Conservation (phyloP, 2,888 invertebrate genomes). For the Bombylius major region DNA sequence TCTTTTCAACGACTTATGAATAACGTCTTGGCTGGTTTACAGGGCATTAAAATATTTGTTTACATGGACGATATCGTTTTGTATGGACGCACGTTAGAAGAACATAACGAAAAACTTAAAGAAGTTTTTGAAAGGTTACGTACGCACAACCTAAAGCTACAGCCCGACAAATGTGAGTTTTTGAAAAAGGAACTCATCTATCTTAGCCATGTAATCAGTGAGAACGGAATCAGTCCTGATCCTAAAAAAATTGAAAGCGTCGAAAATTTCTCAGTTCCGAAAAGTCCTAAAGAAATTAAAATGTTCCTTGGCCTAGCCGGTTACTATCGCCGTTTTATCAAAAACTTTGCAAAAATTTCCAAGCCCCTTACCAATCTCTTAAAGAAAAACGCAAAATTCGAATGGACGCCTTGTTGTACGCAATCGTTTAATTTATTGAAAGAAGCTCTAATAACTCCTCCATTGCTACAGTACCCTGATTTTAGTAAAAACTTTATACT, state of each 20-base stretch:
- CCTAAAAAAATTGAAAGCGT: slow-evolving; percentile 2
- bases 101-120: slow-evolving; percentile 17
- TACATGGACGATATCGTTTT: slow-evolving; percentile 25
- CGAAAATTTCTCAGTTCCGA: slow-evolving; percentile 8
- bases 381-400: slow-evolving; percentile 1
- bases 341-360: slow-evolving; percentile 8
- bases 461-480: slow-evolving; percentile 26
- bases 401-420: slow-evolving; percentile 1
- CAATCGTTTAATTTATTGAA: slow-evolving; percentile 2
- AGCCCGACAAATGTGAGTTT: slow-evolving; percentile 18
- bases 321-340: slow-evolving; percentile 12
- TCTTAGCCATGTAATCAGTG: slow-evolving; percentile 21
- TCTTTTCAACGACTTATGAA: no score
- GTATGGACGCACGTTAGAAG: slow-evolving; percentile 18
- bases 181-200: slow-evolving; percentile 11
- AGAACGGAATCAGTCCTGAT: slow-evolving; percentile 15
- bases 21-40: no score
- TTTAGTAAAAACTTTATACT: slow-evolving; percentile 20
- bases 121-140: slow-evolving; percentile 17
- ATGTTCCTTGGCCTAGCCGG: slow-evolving; percentile 16
- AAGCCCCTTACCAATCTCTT: slow-evolving; percentile 1
- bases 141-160: slow-evolving; percentile 16
- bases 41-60: slow-evolving; percentile 12
- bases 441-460: slow-evolving; percentile 13
- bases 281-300: slow-evolving; percentile 17